Evolutionary conservation across 2,797 vertebrate species (phyloP).

Genomic region (Typhlichthys subterraneus): DNA sequence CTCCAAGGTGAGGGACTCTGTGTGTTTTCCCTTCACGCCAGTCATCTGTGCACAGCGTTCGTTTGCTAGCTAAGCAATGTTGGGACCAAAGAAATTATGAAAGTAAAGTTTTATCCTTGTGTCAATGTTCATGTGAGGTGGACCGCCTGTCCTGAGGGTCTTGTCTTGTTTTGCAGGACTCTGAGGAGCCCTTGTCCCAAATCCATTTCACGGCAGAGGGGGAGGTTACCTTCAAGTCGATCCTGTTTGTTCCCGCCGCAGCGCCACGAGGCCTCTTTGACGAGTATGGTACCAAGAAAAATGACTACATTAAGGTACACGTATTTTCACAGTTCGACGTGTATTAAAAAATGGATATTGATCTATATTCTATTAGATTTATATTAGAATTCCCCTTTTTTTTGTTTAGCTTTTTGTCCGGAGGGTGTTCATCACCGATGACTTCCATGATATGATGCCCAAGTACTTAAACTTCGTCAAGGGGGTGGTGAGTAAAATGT

Average conservation of each 20-base stretch:
- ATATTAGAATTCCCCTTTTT: no score
- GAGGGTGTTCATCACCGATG: constrained; percentile 97
- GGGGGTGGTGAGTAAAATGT: constrained; percentile 88
- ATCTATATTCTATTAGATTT: no score
- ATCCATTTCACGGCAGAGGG: constrained; percentile 99
- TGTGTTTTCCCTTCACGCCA: not conserved
- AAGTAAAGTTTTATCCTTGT: no score
- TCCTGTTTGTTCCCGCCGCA: constrained; percentile 91
- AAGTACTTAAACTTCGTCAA: constrained; percentile 98
- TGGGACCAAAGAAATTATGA: no score
- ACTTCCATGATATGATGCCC: constrained; percentile 99
- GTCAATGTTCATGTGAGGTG: no score
- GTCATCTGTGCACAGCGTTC: no score
- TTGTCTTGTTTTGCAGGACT: constrained; percentile 77
- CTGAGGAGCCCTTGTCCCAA: constrained; percentile 88
- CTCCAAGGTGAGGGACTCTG: constrained; percentile 83
- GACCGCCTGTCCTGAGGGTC: not conserved
- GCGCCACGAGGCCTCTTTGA: constrained; percentile 96
- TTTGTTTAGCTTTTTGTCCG: constrained; percentile 75
- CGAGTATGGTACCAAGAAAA: constrained; percentile 98
- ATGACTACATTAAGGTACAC: constrained; percentile 94
- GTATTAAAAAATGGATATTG: no score
- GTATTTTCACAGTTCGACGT: no score
- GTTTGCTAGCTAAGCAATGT: no score
- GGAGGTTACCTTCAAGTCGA: constrained; percentile 97